Base-by-base conservation (phyloP, 2,888 invertebrate genomes). In the Amiota communis region DNA sequence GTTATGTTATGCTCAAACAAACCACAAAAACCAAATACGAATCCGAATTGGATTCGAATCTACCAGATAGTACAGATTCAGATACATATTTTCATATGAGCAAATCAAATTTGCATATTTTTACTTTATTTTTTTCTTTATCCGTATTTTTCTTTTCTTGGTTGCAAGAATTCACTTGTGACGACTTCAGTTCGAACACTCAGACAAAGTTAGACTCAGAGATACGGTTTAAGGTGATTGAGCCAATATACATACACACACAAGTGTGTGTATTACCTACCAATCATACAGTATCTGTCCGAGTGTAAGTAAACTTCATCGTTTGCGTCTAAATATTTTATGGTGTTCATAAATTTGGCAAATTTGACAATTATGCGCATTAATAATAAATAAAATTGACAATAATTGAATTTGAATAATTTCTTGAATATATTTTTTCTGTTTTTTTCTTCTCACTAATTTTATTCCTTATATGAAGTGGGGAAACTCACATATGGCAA, bases 311-410 rank as follows among this genome's bases (percentile, higher is more conserved):
- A 12, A n/a, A 10, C 53, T 51, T 12, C 8, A 12, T n/a, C n/a
- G 12, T 51, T 12, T 51, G 20, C 17, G 15, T 20, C 10, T n/a
- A 68, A 68, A 68, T 68, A 68, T 68, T 68, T 77, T 77, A 78
- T 77, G 75, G 78, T 78, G 77, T 81, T 80, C 85, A 87, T 87
- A 87, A 87, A 87, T 87, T 87, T 86, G 85, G 73, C 86, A 87
- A 88, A 88, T 88, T 88, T 88, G 88, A 88, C 88, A 88, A 88
- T 88, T 88, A 88, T 88, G 88, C 88, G 87, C 87, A 84, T 88
- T 88, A 88, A 88, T 88, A 88, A 88, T 88, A 87, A 85, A 87
- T 87, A 86, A 87, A 88, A 88, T 88, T 87, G 87, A 88, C 87
- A 88, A 88, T 87, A 87, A 88, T 88, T 88, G 84, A 81, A 86